Base-by-base conservation (phyloP, 2,888 invertebrate species). In the Homarus gammarus region DNA sequence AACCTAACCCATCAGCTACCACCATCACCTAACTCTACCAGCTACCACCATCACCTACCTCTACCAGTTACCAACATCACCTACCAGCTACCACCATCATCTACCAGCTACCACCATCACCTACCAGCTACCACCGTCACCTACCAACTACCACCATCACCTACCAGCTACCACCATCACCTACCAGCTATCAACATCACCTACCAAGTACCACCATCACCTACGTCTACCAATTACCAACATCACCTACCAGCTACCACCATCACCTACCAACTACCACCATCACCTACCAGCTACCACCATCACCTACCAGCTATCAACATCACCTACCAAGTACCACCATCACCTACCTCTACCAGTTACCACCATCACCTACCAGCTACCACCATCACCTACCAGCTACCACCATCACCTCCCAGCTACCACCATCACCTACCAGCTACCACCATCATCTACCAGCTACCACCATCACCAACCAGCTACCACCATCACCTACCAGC, bases 41-140 rank as follows among this genome's bases (percentile, higher is more conserved):
- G 38, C 36, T 56, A 56, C 36, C 56, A 79, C 61, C 51, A 56
- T 61, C 79, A 79, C 12, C 33, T 27, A 49, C 15, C 78, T 36
- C 78, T 44, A 27, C n/a, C 1, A 27, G 40, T n/a, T 31, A 12
- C 51, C 51, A 77, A 44, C 40, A 44, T 33, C 6, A 44, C n/a
- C n/a, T 44, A 12, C 12, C 44, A 44, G 44, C 44, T 8, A 56
- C 56, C 33, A 56, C 33, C n/a, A 6, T 15, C n/a, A 51, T 36
- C 3, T 56, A 56, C 75, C 75, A 75, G 44, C 44, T 27, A 27
- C 40, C 44, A 75, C 44, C 38, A 12, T 73, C 38, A n/a, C 31
- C n/a, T 73, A 33, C 33, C n/a, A n/a, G n/a, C 36, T 12, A 31
- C 38, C 18, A 31, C 38, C 12, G 38, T 56, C n/a, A n/a, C n/a